Percentiles rank a stretch among this genome's conserved stretches.
phyloP scores from a whole-genome alignment of 2,113 vertebrate genomes.

The Bufo bufo region DNA sequence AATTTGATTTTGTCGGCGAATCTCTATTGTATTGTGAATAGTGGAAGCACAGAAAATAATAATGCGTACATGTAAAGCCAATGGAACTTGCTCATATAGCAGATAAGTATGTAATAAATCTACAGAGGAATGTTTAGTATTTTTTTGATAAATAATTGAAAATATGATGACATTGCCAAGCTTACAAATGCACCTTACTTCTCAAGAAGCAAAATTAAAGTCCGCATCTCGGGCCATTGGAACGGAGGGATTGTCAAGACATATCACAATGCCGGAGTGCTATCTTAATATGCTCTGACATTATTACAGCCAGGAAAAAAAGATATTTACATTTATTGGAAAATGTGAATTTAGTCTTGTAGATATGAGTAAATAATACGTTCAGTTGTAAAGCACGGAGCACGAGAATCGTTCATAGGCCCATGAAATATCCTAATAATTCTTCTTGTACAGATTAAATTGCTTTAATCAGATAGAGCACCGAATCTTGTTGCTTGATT shows the following conservation, averaged over 20 bases:
- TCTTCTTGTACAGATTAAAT: constrained; percentile 24
- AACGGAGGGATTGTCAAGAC: constrained; percentile 28
- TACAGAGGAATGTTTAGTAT: constrained; percentile 7
- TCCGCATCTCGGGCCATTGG: constrained; percentile 5
- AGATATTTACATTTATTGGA: constrained; percentile 40
- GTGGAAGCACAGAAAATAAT: constrained; percentile 22
- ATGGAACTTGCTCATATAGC: constrained; percentile 29
- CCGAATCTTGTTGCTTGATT: constrained; percentile 16
- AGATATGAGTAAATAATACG: constrained; percentile 26
- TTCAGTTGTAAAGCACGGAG: neutral
- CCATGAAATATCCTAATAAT: constrained; percentile 23
- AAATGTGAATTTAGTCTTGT: constrained; percentile 15
- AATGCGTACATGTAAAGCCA: constrained; percentile 29
- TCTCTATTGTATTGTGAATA: constrained; percentile 36
- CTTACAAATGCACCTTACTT: constrained; percentile 28
- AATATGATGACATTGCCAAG: constrained; percentile 31
- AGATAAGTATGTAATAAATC: constrained; percentile 44
- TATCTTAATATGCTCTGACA: constrained; percentile 42
- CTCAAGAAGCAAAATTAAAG: constrained; percentile 42
- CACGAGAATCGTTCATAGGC: neutral
- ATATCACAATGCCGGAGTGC: constrained; percentile 22
- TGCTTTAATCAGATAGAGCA: constrained; percentile 36
- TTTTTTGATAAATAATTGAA: constrained; percentile 39
- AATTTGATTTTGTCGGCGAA: constrained; percentile 43
- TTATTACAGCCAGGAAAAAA: constrained; percentile 36